These are phyloP conservation scores for Aphelocoma coerulescens DNA, from an alignment of 2,113 vertebrate genomes.

Conservation along the genomic window DNA sequence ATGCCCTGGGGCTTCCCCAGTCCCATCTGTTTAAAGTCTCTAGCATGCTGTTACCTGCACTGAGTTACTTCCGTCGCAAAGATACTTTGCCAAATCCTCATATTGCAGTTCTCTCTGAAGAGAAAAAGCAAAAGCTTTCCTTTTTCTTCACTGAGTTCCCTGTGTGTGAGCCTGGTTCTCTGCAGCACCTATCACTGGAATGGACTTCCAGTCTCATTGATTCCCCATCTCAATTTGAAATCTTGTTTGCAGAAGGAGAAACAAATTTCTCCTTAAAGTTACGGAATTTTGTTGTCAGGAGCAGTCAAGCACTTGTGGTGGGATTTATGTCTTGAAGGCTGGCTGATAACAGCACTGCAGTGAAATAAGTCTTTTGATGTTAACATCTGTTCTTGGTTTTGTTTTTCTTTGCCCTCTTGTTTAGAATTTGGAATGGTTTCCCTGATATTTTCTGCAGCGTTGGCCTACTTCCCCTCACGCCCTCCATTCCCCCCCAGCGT, in stretches of 20 bases:
- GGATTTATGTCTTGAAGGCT: neutral
- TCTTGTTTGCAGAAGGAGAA: neutral
- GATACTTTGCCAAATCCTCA: neutral
- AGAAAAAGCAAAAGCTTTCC: neutral
- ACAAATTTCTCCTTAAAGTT: neutral
- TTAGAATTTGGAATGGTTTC: constrained; percentile 87
- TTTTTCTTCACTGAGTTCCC: neutral
- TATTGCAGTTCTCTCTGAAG: neutral
- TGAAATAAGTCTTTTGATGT: neutral
- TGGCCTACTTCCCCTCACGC: constrained; percentile 91
- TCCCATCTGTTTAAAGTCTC: constrained; percentile 10
- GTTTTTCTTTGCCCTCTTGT: constrained; percentile 15
- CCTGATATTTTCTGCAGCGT: constrained; percentile 82
- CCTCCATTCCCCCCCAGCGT: constrained; percentile 93
- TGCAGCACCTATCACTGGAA: neutral
- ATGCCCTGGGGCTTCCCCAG: neutral
- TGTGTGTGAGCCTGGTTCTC: neutral
- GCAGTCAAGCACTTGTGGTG: neutral
- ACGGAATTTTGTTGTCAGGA: neutral
- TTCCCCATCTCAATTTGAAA: neutral
- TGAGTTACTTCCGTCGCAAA: neutral
- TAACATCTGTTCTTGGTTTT: constrained; percentile 14
- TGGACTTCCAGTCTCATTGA: neutral
- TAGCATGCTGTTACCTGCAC: neutral
- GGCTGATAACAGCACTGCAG: neutral